Evolutionary conservation across 2,797 vertebrate genomes (phyloP).

Genomic region (Avahi laniger): DNA sequence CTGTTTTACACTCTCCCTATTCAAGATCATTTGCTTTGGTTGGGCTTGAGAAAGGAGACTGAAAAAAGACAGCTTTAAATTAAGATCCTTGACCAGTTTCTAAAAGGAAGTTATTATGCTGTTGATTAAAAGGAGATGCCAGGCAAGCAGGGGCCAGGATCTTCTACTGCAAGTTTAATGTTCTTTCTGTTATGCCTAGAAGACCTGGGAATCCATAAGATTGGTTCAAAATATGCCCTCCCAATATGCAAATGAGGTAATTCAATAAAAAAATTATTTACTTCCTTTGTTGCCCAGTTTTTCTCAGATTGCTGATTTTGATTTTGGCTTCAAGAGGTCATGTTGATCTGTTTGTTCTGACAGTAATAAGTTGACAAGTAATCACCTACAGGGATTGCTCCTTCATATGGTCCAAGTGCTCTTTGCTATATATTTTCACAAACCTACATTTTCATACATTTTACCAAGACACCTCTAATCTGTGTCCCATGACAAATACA

Average conservation of each 20-base stretch:
- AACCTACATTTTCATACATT: neutral
- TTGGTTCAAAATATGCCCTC: neutral
- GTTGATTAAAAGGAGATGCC: neutral
- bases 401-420: neutral
- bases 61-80: neutral
- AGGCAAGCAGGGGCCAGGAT: neutral
- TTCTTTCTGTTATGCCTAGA: neutral
- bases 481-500: neutral
- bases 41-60: neutral
- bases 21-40: neutral
- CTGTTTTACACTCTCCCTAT: neutral
- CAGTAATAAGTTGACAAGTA: neutral
- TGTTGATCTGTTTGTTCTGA: neutral
- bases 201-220: neutral
- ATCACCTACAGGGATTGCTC: neutral
- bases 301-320: neutral
- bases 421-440: neutral
- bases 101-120: neutral
- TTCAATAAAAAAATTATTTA: neutral
- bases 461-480: neutral
- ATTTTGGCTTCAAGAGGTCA: neutral
- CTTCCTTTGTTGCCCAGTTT: neutral
- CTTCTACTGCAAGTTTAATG: neutral
- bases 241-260: neutral
- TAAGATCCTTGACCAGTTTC: neutral